A percentile compares a stretch with the other conserved stretches of the same genome.
Evolutionary conservation across 2,797 vertebrate species (phyloP).

Genomic region (Bryconaethiops microstoma): DNA sequence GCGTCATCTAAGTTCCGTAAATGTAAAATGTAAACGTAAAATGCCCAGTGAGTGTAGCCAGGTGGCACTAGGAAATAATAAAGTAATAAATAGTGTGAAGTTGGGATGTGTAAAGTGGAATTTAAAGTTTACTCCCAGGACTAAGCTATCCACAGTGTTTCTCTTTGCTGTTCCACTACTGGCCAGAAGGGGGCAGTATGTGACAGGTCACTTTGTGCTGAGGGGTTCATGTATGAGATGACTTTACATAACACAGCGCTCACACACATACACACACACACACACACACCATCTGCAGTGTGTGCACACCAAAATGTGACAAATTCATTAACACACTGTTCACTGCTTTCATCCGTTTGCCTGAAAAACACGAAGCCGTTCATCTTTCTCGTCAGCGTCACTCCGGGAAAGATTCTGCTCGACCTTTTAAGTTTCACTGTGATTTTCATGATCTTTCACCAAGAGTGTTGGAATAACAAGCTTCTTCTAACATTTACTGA

Average conservation of each 20-base stretch:
- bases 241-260: not conserved
- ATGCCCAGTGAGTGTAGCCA: too few species aligned
- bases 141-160: too few species aligned
- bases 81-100: too few species aligned
- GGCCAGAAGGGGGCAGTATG: constrained; percentile 2
- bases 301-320: not conserved
- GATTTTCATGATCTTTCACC: not conserved
- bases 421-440: not conserved
- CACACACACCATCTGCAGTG: not conserved
- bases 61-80: too few species aligned
- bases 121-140: too few species aligned
- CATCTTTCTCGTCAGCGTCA: not conserved
- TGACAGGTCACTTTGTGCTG: not conserved
- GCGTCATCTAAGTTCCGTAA: too few species aligned
- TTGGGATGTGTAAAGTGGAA: too few species aligned
- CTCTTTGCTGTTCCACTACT: not conserved
- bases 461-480: not conserved
- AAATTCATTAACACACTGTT: not conserved
- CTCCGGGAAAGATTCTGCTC: not conserved
- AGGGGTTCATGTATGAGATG: not conserved
- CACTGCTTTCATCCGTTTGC: not conserved
- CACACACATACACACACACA: not conserved
- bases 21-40: too few species aligned
- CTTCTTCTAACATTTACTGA: not conserved
- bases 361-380: not conserved